Evolutionary conservation across 2,113 vertebrate genomes (phyloP), one percentile per base, ranked within the genome.

Genomic region (Pycnonotus jocosus): DNA sequence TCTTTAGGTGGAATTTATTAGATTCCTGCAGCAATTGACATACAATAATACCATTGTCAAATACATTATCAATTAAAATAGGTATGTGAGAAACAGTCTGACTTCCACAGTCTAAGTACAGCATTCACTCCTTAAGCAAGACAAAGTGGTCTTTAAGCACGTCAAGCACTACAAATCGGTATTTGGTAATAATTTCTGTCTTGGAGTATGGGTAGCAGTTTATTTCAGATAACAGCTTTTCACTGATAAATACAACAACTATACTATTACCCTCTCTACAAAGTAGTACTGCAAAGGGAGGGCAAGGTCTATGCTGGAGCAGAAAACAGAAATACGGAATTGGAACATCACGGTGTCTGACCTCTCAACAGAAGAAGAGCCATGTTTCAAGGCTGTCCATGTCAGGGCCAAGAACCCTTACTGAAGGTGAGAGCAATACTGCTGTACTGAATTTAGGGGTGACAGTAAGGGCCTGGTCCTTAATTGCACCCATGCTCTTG

Each of bases 261-360:
- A 22, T n/a, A 60, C 58, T 20, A 51, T 13, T 24, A 79, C 45
- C 3, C 14, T 40, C 21, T 70, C 11, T 61, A 65, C 30, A 65
- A 72, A 90, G 31, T 2, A 57, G 33, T 27, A 86, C 40, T 62
- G 48, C 17, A 71, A 90, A 38, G 16, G 18, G 50, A 93, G 9
- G 44, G 50, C 28, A 87, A 81, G 70, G 68, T n/a, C 23, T 38
- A 2, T 4, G 10, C n/a, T 86, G 42, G 16, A 80, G 21, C 42
- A n/a, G n/a, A 85, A 92, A 73, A 38, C 27, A 61, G 47, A 76
- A 86, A 70, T 15, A 64, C 0, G 3, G n/a, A 37, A 90, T 12
- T 24, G 42, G 47, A 92, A 64, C n/a, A 23, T 0, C 40, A 58
- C 0, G 0, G 37, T 18, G 38, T 20, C 7, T 1, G 2, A 53